phyloP scores from a whole-genome alignment of 2,888 invertebrate species.

The Scelioninae gen. 1 region DNA sequence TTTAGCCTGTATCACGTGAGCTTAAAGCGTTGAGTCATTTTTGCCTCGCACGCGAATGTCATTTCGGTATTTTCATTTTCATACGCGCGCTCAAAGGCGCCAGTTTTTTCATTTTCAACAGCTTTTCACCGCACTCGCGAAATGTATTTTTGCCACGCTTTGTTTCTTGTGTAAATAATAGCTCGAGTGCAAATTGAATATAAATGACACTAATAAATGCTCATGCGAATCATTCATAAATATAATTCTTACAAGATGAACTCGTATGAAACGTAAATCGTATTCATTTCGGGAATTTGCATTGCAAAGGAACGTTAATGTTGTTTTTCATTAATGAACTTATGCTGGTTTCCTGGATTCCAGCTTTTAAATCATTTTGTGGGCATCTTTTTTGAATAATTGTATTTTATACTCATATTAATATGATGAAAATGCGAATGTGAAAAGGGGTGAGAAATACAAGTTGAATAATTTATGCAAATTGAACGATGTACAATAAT shows the following conservation, averaged over 20 bases:
- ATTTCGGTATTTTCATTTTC: constrained; percentile 30
- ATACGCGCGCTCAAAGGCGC: constrained; percentile 28
- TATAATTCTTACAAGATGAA: constrained; percentile 6
- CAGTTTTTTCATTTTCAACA: constrained; percentile 4
- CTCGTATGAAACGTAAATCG: not conserved
- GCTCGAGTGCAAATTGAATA: constrained; percentile 20
- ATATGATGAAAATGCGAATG: no score
- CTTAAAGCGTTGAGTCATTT: constrained; percentile 40
- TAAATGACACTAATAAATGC: constrained; percentile 26
- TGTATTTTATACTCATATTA: no score
- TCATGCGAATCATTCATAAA: constrained; percentile 16
- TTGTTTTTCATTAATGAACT: not conserved
- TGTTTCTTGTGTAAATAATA: constrained; percentile 23
- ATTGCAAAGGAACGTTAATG: constrained; percentile 4
- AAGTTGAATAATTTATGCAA: no score
- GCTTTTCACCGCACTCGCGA: not conserved
- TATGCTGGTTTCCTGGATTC: not conserved
- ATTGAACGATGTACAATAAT: no score
- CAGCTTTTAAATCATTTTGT: not conserved
- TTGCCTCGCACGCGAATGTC: constrained; percentile 22
- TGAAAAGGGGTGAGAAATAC: no score
- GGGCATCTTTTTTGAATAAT: no score
- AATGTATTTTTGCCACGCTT: constrained; percentile 6
- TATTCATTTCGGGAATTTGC: constrained; percentile 15
- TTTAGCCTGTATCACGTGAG: constrained; percentile 49